Evolutionary conservation across 2,888 invertebrate species (phyloP), one percentile per base, ranked within the genome.

Genomic region (Trissoscelio sp.): DNA sequence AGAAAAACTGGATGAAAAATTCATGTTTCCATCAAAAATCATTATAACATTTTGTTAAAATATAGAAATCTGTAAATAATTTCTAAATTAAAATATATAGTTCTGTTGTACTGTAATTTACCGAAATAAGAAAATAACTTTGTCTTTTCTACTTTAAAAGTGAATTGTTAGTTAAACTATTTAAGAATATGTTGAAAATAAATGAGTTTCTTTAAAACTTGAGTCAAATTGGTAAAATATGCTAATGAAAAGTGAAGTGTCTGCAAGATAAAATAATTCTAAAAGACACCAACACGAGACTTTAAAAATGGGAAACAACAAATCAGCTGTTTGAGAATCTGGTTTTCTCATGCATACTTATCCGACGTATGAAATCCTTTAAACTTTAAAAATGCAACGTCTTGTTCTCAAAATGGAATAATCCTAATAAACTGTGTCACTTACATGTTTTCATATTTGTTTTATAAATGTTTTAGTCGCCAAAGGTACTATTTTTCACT

Each of bases 241-340:
- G 64, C 48, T 48, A 64, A 48, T 48, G 18, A 31, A 28, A 64
- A 46, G 18, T 18, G 37, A 64, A 34, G n/a, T 44, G 34, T 44
- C 46, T 31, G 28, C 48, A 34, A 64, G 37, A 48, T 64, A 64
- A 34, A 64, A 64, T 16, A 55, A 55, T 55, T 18, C 31, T 7
- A 3, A 31, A 16, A 20, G 46, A 14, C 11, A 28, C 14, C 16
- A 4, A 14, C 14, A 7, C 42, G 42, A 12, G 42, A 42, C 14
- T 39, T 67, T 42, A 42, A 42, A 67, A 55, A 67, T 67, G 67
- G 14, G 42, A 53, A 42, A 67, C 55, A 44, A 67, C 24, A 53
- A 55, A 67, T 22, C 20, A 12, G 22, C 39, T 53, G 51, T 53
- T 42, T 11, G 22, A 18, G 11, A 62, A 62, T 44, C 44, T 44